A percentile compares a stretch with the other conserved stretches of the same genome.
Conservation (phyloP, 35 echinoderm and acorn worm species). For the Anneissia japonica region DNA sequence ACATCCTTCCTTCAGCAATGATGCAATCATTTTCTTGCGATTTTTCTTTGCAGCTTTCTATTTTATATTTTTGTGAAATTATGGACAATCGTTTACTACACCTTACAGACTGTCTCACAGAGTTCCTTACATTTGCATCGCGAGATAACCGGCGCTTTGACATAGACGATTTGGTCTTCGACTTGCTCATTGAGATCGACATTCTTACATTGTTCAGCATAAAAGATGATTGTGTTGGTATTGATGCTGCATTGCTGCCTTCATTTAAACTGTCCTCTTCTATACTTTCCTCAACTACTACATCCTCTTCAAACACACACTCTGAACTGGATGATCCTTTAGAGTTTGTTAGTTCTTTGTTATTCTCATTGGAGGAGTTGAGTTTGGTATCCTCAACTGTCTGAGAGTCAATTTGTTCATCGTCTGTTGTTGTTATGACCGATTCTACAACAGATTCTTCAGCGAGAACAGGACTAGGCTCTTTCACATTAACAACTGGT, state of each 20-base stretch:
- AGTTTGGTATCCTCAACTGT: background rate
- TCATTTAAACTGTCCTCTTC: background rate
- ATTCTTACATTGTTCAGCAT: background rate
- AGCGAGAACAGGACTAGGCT: too few relatives aligned
- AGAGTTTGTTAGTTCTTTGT: background rate
- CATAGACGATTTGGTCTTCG: background rate
- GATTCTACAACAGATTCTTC: too few relatives aligned
- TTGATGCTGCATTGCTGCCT: background rate
- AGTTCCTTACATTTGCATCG: background rate
- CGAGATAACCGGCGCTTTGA: background rate
- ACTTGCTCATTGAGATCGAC: background rate
- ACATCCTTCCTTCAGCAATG: background rate
- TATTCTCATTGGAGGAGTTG: background rate
- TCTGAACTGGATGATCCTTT: background rate
- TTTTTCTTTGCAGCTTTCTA: background rate
- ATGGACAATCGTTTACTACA: background rate
- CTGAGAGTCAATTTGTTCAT: background rate
- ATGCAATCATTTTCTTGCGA: background rate
- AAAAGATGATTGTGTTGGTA: background rate
- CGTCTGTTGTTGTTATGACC: too few relatives aligned
- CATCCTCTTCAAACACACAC: background rate
- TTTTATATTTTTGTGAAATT: background rate
- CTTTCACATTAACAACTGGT: background rate
- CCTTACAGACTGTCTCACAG: background rate
- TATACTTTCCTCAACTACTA: background rate